Conservation (phyloP, 2,113 vertebrate species). For the Rhizomys pruinosus region DNA sequence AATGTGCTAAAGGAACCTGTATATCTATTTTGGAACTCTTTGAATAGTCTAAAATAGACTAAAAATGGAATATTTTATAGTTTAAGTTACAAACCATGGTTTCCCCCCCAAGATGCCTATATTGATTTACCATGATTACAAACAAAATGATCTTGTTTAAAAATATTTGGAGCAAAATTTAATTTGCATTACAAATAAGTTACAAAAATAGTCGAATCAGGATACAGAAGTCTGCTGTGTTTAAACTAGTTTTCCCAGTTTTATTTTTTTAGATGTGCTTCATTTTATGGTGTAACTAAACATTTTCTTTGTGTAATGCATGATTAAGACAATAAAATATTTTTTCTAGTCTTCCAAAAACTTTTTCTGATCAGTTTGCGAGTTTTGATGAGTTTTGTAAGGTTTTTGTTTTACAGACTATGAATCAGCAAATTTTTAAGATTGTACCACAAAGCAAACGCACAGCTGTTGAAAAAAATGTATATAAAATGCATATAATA, state of each 20-base stretch:
- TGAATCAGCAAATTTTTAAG: conserved; percentile 98
- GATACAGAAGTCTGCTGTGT: conserved; percentile 89
- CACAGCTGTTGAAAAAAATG: conserved; percentile 96
- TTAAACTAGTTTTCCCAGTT: conserved; percentile 88
- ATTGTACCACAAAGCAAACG: conserved; percentile 97
- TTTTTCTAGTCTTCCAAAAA: conserved; percentile 99
- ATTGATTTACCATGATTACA: conserved; percentile 85
- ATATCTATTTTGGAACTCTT: conserved; percentile 89
- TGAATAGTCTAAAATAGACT: conserved; percentile 88
- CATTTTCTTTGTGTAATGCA: conserved; percentile 98
- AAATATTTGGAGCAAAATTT: conserved; percentile 86
- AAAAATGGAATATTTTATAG: conserved; percentile 86
- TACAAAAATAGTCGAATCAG: conserved; percentile 88
- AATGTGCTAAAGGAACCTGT: conserved; percentile 89
- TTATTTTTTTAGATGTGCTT: conserved; percentile 90
- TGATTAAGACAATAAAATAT: conserved; percentile 98
- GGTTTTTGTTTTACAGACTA: conserved; percentile 96
- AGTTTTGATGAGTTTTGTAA: conserved; percentile 98
- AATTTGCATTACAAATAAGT: conserved; percentile 87
- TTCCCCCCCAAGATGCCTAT: conserved; percentile 78
- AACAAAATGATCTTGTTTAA: conserved; percentile 83
- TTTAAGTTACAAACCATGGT: conserved; percentile 85
- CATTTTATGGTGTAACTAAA: conserved; percentile 93
- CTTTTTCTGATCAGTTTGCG: conserved; percentile 95
- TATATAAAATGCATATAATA: conserved; percentile 99